A percentile compares a stretch with the other conserved stretches of the same genome.
Conservation (phyloP, 2,888 invertebrate genomes). For the Pedicia rivosa region DNA sequence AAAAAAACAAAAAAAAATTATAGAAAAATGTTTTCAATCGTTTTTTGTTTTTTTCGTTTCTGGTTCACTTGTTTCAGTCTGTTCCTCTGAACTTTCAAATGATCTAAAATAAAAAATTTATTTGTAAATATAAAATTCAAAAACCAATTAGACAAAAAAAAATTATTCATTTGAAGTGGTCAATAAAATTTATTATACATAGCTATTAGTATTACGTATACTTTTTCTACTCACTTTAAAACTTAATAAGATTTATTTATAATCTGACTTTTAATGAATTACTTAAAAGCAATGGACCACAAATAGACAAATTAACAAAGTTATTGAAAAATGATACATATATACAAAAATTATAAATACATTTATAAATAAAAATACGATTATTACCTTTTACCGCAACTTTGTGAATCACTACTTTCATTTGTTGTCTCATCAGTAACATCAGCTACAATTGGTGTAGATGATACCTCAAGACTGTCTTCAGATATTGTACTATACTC, state of each 20-base stretch:
- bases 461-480: constrained; percentile 52
- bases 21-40: constrained; percentile 19
- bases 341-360: no score
- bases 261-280: no score
- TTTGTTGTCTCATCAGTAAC: constrained; percentile 18
- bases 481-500: constrained; percentile 60
- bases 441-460: constrained; percentile 33
- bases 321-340: no score
- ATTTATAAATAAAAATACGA: no score
- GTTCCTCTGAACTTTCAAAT: constrained; percentile 17
- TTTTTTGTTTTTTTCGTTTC: constrained; percentile 28
- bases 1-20: constrained; percentile 2
- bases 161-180: background rate
- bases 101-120: no score
- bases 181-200: no score
- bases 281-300: no score
- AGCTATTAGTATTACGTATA: no score
- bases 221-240: no score
- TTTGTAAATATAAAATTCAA: no score
- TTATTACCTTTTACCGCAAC: constrained; percentile 18
- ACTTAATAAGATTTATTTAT: no score
- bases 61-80: constrained; percentile 21
- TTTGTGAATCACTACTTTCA: constrained; percentile 18
- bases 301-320: no score
- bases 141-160: constrained; percentile 1